Evolutionary conservation across 2,113 vertebrate species (phyloP), one percentile per base, ranked within the genome.

Genomic region (Eclectus roratus): DNA sequence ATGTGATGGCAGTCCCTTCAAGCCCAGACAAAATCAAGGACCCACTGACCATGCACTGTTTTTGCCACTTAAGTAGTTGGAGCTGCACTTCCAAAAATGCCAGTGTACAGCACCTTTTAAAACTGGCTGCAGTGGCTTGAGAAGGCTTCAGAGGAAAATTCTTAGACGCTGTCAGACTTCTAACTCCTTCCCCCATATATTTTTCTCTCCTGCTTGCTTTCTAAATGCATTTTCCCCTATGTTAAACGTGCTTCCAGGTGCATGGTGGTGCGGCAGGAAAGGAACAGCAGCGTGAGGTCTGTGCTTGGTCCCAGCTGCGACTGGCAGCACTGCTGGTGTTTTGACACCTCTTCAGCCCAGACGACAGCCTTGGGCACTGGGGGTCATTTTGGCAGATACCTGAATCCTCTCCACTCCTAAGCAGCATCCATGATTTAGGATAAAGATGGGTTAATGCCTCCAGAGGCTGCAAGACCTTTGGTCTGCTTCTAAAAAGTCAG

Each of bases 211-310:
- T 2, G 3, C 10, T 29, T 80, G 53, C 1, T 89, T 64, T 64
- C 37, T 9, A 61, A 82, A 31, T 19, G 10, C 6, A 3, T 63
- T 84, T 80, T 65, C 28, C 11, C 13, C 9, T 17, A 6, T 2
- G 3, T n/a, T 52, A 68, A 66, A 31, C 0, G 1, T 6, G 7
- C 3, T 50, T 39, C 17, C 29, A 71, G 25, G 23, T 15, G 11
- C 0, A 1, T 1, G 1, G 13, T 8, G 33, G 37, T 2, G 8
- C 3, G 1, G 23, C 17, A 50, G n/a, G 28, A 80, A 15, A 46
- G 13, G 25, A 33, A n/a, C 46, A 71, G 39, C 70, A 49, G 37
- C 0, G 0, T 0, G 2, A 25, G 19, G 21, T 27, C 20, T 35
- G 6, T 9, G 2, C 33, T 43, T 53, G 17, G 15, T 35, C 52